Conservation (phyloP, 1,140 invertebrate species). For the Gonatopus flavifemur region DNA sequence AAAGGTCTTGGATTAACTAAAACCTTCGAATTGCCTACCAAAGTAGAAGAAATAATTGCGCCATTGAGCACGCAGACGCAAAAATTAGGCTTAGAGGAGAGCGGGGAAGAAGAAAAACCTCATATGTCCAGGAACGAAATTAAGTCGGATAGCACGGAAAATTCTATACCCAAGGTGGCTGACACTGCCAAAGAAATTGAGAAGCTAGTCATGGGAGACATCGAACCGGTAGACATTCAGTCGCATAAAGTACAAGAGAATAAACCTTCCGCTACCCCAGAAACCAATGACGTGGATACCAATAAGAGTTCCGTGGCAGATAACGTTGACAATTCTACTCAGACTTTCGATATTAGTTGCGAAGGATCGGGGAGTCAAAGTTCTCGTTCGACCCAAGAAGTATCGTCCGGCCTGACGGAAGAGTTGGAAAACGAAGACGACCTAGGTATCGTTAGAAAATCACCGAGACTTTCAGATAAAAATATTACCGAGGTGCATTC, state of each 20-base stretch:
- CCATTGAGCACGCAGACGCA: constrained; percentile 46
- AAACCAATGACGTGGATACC: constrained; percentile 11
- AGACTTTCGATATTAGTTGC: neutral
- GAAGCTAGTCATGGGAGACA: constrained; percentile 59
- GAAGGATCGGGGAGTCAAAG: constrained; percentile 2
- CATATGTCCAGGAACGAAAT: constrained; percentile 35
- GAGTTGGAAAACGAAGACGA: neutral
- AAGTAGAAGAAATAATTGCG: constrained; percentile 49
- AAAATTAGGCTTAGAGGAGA: constrained; percentile 42
- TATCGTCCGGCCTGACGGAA: too few relatives aligned
- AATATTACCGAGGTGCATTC: constrained; percentile 7
- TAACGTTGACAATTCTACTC: too few relatives aligned
- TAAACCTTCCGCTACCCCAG: constrained; percentile 11
- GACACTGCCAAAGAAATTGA: constrained; percentile 60
- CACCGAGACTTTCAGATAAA: constrained; percentile 24
- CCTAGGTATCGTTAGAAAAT: constrained; percentile 24
- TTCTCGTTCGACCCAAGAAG: neutral
- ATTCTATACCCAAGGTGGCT: constrained; percentile 54
- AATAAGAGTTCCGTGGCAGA: constrained; percentile 8
- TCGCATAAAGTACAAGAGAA: constrained; percentile 27
- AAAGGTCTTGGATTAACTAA: constrained; percentile 42
- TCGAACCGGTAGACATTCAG: constrained; percentile 35
- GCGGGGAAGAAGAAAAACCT: constrained; percentile 38
- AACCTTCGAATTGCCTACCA: constrained; percentile 46
- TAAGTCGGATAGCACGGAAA: constrained; percentile 39